Percentiles rank a stretch among this genome's conserved stretches.
phyloP scores from a whole-genome alignment of 2,888 invertebrate species.

The Zygaena filipendulae region DNA sequence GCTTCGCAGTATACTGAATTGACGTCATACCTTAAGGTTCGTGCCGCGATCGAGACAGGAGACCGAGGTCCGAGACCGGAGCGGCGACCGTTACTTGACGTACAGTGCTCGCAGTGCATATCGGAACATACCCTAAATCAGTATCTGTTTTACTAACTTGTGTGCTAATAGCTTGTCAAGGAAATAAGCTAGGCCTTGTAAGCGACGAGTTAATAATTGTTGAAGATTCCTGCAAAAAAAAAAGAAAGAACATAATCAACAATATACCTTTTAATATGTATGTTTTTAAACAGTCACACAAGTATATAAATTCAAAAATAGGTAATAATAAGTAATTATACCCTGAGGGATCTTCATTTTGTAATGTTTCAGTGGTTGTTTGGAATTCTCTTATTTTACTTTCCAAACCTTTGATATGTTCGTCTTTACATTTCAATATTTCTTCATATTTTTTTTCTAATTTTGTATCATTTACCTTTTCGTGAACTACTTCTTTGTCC shows the following conservation, averaged over 20 bases:
- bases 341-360: constrained; percentile 38
- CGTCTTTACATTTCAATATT: constrained; percentile 63
- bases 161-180: constrained; percentile 72
- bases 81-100: too few species aligned
- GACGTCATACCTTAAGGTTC: too few species aligned
- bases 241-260: too few species aligned
- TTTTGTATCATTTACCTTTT: constrained; percentile 51
- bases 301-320: constrained; percentile 1
- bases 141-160: constrained; percentile 52
- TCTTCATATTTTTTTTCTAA: constrained; percentile 57
- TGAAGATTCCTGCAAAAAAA: constrained; percentile 59
- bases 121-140: too few species aligned
- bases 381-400: constrained; percentile 47
- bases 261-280: too few species aligned
- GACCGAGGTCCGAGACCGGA: too few species aligned
- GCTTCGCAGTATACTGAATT: too few species aligned
- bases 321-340: constrained; percentile 16
- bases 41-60: too few species aligned
- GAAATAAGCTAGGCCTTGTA: constrained; percentile 75
- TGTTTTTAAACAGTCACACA: too few species aligned
- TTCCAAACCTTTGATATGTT: constrained; percentile 63
- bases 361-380: constrained; percentile 36
- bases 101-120: too few species aligned
- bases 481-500: constrained; percentile 51
- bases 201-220: constrained; percentile 64